Conservation (phyloP, 2,113 vertebrate genomes). For the Morone chrysops region DNA sequence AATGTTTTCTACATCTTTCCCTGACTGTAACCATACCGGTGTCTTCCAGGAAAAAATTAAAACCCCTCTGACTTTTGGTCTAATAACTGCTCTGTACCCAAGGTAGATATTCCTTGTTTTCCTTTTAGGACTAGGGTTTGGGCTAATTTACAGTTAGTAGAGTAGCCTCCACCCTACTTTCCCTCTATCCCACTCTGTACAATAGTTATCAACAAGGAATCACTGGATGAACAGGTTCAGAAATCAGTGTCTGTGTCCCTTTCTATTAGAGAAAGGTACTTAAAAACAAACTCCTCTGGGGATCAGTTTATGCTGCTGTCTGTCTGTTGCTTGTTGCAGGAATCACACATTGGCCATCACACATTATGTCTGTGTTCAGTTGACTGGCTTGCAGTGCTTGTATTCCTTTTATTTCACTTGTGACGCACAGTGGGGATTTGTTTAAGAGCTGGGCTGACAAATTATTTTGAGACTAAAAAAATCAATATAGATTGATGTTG, state of each 20-base stretch:
- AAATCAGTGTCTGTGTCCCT: constrained; percentile 21
- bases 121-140: neutral
- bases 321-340: neutral
- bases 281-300: constrained; percentile 17
- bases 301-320: constrained; percentile 19
- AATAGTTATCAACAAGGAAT: neutral
- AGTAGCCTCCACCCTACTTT: neutral
- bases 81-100: neutral
- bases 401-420: neutral
- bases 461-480: constrained; percentile 30
- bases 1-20: too few species aligned
- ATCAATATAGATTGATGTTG: constrained; percentile 60
- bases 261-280: constrained; percentile 32
- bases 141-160: neutral
- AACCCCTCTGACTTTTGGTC: neutral
- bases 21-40: too few species aligned
- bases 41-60: neutral
- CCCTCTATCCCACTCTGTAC: neutral
- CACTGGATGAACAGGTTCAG: constrained; percentile 11
- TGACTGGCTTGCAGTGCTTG: neutral
- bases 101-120: neutral
- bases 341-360: constrained; percentile 8
- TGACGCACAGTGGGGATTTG: constrained; percentile 22
- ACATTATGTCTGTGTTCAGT: neutral
- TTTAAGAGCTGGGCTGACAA: constrained; percentile 22